Evolutionary conservation across 2,113 vertebrate genomes (phyloP).

Genomic region (Serinus canaria): DNA sequence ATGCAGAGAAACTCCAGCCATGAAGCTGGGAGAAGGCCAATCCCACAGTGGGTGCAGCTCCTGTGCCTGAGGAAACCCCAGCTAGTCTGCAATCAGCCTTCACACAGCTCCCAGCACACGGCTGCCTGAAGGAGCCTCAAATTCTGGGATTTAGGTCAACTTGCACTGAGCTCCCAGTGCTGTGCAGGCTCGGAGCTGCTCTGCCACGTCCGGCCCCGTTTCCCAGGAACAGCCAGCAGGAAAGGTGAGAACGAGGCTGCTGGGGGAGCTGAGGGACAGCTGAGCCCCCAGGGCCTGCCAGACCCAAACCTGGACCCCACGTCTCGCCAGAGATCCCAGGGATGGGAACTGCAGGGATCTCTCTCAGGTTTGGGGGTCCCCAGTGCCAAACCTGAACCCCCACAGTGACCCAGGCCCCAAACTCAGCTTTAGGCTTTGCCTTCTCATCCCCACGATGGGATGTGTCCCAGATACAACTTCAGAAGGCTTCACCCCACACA

Average conservation of each 20-base stretch:
- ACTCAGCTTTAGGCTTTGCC: neutral
- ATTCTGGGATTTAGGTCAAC: neutral
- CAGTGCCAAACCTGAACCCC: neutral
- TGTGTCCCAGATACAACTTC: neutral
- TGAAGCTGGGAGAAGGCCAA: neutral
- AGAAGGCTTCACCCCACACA: neutral
- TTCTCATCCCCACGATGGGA: too few relatives aligned
- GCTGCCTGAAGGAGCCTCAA: neutral
- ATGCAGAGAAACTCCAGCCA: neutral
- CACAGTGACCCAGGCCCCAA: neutral
- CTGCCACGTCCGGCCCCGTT: neutral
- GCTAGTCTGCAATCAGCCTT: rapidly evolving
- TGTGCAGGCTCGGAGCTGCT: neutral
- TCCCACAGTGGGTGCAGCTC: rapidly evolving
- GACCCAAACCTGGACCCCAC: neutral
- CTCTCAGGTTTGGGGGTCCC: neutral
- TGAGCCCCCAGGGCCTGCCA: neutral
- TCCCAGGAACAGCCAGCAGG: neutral
- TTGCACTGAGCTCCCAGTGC: neutral
- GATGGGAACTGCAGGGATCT: neutral
- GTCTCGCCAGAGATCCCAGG: too few relatives aligned
- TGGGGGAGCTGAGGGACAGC: neutral
- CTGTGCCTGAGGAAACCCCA: neutral
- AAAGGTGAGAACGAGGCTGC: neutral
- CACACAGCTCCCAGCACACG: neutral